These are phyloP conservation scores for Nothoprocta perdicaria DNA, from an alignment of 2,113 vertebrate species.

Conservation along the genomic window DNA sequence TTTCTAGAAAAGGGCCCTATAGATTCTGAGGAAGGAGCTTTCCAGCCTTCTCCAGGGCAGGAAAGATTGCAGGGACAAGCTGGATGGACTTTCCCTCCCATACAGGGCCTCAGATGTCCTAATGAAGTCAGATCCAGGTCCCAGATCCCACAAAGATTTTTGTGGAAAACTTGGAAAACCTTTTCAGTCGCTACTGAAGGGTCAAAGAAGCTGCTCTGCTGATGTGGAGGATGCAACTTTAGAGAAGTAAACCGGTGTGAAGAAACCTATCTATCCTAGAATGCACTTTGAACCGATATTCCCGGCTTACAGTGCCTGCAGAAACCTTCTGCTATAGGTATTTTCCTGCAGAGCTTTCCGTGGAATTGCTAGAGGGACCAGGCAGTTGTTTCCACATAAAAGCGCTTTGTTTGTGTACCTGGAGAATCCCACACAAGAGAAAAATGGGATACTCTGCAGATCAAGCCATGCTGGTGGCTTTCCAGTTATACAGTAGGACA, in stretches of 20 bases:
- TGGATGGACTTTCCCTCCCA: not conserved
- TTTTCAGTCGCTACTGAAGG: not conserved
- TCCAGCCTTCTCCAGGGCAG: not conserved
- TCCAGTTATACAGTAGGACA: not conserved
- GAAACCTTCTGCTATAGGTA: not conserved
- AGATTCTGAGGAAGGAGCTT: not conserved
- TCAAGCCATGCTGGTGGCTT: not conserved
- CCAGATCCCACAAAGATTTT: not conserved
- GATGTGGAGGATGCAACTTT: fast-evolving
- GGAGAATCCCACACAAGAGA: not conserved
- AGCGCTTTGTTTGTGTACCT: not conserved
- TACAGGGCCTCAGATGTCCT: not conserved
- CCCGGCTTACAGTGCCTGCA: too few relatives aligned
- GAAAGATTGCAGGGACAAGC: not conserved
- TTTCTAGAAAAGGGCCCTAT: not conserved
- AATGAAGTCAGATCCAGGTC: not conserved
- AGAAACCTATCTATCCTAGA: not conserved
- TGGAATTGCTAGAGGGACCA: not conserved
- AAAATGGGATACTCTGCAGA: not conserved
- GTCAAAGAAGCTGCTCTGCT: not conserved
- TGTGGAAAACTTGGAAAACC: not conserved
- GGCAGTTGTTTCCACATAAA: not conserved
- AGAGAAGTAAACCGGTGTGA: not conserved
- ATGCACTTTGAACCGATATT: not conserved
- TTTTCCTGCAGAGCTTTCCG: not conserved